Conservation (phyloP, 2,797 vertebrate species). For the Acipenser oxyrinchus region DNA sequence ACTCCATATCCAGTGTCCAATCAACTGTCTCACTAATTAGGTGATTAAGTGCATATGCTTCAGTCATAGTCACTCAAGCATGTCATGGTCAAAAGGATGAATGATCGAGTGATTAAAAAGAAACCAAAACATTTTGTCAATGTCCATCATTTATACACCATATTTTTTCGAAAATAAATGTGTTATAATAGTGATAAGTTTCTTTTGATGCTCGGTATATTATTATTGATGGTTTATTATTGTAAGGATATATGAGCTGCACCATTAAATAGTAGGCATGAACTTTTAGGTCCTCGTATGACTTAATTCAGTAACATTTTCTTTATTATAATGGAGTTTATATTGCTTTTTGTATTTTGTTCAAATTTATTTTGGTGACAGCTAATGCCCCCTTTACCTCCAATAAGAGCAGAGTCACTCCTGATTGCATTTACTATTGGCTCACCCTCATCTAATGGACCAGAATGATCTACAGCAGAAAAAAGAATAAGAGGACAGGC, state of each 20-base stretch:
- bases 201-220: too few relatives aligned
- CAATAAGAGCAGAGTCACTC: conserved; percentile 82
- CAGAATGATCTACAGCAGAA: conserved; percentile 74
- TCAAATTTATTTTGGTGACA: conserved; percentile 5
- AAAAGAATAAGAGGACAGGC: conserved; percentile 23
- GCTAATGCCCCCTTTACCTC: conserved; percentile 66
- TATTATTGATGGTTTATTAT: not conserved
- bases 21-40: too few relatives aligned
- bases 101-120: too few relatives aligned
- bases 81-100: too few relatives aligned
- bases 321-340: conserved; percentile 2
- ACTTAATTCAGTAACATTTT: conserved; percentile 9
- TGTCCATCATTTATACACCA: too few relatives aligned
- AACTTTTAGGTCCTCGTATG: not conserved
- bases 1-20: too few relatives aligned
- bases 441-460: conserved; percentile 69
- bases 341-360: too few relatives aligned
- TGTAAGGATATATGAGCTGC: not conserved
- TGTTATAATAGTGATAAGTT: too few relatives aligned
- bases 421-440: conserved; percentile 71
- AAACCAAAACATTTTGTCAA: too few relatives aligned
- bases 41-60: too few relatives aligned
- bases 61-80: too few relatives aligned
- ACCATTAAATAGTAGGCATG: conserved; percentile 1
- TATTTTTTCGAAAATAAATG: too few relatives aligned